Conservation (phyloP, 2,113 vertebrate genomes). For the Mus pahari region DNA sequence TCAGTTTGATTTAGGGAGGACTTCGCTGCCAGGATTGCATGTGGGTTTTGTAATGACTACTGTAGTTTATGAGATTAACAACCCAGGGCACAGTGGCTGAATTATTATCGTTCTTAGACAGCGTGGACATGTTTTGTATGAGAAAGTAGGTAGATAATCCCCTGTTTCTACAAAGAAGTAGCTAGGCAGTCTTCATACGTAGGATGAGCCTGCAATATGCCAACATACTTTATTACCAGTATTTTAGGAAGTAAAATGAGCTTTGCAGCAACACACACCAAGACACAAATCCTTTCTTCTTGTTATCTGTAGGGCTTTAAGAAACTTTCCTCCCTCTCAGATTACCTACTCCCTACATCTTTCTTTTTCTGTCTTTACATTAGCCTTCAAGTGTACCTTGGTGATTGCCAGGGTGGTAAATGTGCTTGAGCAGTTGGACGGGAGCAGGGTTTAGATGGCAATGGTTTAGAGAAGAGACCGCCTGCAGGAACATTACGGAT, state of each 20-base stretch:
- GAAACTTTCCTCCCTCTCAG: not conserved
- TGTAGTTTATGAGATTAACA: constrained; percentile 10
- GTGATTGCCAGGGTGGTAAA: not conserved
- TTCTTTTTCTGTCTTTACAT: not conserved
- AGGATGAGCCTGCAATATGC: not conserved
- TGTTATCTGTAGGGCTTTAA: not conserved
- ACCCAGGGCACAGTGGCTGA: constrained; percentile 1
- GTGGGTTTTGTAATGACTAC: constrained; percentile 51
- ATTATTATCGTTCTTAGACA: constrained; percentile 42
- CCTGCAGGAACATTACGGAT: not conserved
- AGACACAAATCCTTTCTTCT: not conserved
- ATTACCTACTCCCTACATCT: not conserved
- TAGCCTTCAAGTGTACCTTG: not conserved
- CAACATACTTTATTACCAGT: not conserved
- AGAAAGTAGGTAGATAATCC: constrained; percentile 44
- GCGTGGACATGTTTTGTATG: constrained; percentile 40
- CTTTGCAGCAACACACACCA: not conserved
- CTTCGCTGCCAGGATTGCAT: not conserved
- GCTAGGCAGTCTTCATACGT: constrained; percentile 14
- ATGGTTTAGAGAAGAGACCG: not conserved
- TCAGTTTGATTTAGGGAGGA: not conserved
- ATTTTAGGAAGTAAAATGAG: not conserved
- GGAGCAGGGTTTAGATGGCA: not conserved
- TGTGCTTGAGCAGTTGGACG: not conserved
- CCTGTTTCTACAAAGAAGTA: constrained; percentile 37